Base-by-base conservation (phyloP, 2,113 vertebrate species). In the Monopterus albus region DNA sequence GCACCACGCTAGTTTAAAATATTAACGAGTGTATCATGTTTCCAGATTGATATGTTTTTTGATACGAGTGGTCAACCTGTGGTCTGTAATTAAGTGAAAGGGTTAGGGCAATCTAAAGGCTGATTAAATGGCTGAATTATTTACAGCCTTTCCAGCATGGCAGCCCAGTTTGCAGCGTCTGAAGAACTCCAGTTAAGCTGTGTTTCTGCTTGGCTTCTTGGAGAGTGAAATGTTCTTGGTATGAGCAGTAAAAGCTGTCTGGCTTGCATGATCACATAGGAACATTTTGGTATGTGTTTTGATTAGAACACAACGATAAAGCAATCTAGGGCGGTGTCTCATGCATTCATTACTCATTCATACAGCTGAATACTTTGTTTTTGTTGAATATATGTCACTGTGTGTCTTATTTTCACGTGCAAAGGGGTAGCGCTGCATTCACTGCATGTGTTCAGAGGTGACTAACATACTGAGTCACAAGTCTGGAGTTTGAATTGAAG, bases 401-500 rank as follows among this genome's bases (percentile, higher is more conserved):
- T 29, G 12, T 5, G 3, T 47, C 9, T 66, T 23, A 20, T 50
- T 53, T 59, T 18, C 4, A 2, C 53, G 29, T 46, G 26, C 43
- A 38, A 1, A 45, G 51, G 20, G 20, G 38, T 18, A 68, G n/a
- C 5, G 6, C 47, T 39, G 26, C n/a, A 7, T 29, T 38, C 61
- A 10, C 8, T 31, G 51, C 21, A 20, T 57, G 26, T 58, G 8
- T 23, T 72, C 43, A 49, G 29, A 61, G 62, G 62, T 69, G 66
- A 75, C 47, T 46, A 58, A 62, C 60, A 58, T 68, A 31, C 50
- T 71, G 31, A 74, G 45, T 63, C 47, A 56, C 53, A 50, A 26
- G 69, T 67, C 52, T 64, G 60, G 73, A 57, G 55, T 62, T 66
- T 36, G 65, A 69, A 75, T 67, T 69, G 49, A 80, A 87, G 76